phyloP scores from a whole-genome alignment of 1,140 invertebrate genomes.

The Tachypleus tridentatus region DNA sequence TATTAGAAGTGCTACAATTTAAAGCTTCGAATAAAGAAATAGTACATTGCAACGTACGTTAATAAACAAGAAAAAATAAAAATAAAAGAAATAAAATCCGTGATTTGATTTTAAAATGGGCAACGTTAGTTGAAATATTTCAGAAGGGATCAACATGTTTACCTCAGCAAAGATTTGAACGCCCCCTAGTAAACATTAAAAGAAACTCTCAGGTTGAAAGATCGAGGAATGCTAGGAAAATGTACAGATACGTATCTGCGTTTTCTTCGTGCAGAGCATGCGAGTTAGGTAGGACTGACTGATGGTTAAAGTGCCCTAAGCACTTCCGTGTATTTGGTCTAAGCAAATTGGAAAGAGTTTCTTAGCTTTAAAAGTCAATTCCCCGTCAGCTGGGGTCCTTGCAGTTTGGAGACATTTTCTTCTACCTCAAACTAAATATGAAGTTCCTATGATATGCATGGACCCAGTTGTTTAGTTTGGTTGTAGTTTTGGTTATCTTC shows the following conservation, averaged over 20 bases:
- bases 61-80: no score
- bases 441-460: constrained; percentile 5
- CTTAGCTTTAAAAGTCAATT: no score
- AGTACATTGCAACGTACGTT: no score
- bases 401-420: not conserved
- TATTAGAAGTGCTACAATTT: no score
- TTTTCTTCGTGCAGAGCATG: not conserved
- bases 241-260: not conserved
- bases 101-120: no score
- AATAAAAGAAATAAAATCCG: no score
- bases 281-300: not conserved
- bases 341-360: no score
- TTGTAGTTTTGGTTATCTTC: constrained; percentile 1
- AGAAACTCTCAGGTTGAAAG: not conserved
- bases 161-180: no score
- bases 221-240: not conserved
- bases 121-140: no score
- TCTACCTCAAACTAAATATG: constrained; percentile 2
- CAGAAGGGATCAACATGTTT: no score
- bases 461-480: constrained; percentile 1
- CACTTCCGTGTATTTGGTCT: not conserved
- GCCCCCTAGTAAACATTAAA: no score
- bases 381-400: constrained; percentile 2
- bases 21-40: no score
- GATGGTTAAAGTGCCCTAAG: not conserved